phyloP scores from a whole-genome alignment of 2,888 invertebrate species.

The Gryllus longicercus region DNA sequence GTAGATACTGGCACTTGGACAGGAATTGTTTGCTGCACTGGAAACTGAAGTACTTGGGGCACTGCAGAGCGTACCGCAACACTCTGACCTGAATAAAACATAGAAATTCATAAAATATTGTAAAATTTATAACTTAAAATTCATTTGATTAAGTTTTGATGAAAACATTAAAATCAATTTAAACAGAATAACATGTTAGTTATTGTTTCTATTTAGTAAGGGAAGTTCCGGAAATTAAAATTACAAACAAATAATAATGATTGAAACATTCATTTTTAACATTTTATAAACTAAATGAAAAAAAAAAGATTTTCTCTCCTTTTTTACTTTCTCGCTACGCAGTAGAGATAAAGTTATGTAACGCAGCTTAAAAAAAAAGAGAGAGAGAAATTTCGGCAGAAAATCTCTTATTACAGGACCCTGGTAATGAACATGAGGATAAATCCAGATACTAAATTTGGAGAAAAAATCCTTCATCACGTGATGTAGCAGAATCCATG shows the following conservation, averaged over 20 bases:
- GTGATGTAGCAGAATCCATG: too few relatives aligned
- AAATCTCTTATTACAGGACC: too few relatives aligned
- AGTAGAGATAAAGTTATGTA: too few relatives aligned
- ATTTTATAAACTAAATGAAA: too few relatives aligned
- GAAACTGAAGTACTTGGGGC: constrained; percentile 61
- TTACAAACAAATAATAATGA: not conserved
- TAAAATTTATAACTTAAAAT: not conserved
- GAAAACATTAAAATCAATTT: not conserved
- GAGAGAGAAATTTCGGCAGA: too few relatives aligned
- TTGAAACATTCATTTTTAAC: too few relatives aligned
- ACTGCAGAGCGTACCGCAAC: constrained; percentile 62
- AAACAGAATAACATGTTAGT: not conserved
- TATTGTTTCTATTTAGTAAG: not conserved
- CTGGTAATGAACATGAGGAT: too few relatives aligned
- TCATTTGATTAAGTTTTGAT: not conserved
- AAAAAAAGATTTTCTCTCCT: too few relatives aligned
- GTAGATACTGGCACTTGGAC: constrained; percentile 87
- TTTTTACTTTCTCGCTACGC: too few relatives aligned
- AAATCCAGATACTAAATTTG: too few relatives aligned
- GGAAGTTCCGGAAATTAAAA: not conserved
- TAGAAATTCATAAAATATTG: constrained; percentile 35
- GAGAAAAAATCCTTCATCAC: too few relatives aligned
- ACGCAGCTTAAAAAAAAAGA: too few relatives aligned
- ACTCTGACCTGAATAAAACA: constrained; percentile 60
- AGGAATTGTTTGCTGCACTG: constrained; percentile 75